Percentiles rank a stretch among this genome's conserved stretches.
Evolutionary conservation across 1,140 invertebrate species (phyloP).

Genomic region (Cydia pomonella): DNA sequence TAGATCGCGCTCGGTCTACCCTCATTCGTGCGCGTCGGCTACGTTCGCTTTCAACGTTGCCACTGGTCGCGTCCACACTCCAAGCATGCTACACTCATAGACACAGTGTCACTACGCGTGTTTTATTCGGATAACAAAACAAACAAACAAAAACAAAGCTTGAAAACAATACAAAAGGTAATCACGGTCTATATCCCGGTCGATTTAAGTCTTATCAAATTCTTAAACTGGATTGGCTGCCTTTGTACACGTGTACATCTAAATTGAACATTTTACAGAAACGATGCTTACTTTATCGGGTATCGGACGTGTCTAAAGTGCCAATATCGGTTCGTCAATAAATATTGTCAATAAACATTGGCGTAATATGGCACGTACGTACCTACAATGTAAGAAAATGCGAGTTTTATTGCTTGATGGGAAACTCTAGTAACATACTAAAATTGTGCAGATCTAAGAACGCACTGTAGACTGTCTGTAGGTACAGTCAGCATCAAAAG

Average conservation of each 20-base stretch:
- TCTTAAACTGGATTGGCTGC: neutral
- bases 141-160: no score
- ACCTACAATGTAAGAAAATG: neutral
- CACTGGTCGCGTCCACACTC: no score
- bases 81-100: no score
- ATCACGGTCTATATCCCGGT: no score
- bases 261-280: neutral
- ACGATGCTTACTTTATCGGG: neutral
- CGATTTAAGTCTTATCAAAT: no score
- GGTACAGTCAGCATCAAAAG: no score
- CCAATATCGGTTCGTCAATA: neutral
- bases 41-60: no score
- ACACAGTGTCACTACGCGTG: no score
- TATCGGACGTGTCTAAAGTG: constrained; percentile 3
- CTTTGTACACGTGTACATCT: neutral
- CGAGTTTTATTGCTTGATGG: neutral
- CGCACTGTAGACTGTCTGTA: neutral
- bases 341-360: neutral
- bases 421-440: neutral
- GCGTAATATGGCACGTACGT: neutral
- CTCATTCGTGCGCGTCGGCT: no score
- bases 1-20: no score
- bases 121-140: no score
- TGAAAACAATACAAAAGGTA: no score
- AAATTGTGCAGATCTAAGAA: neutral